These are phyloP conservation scores for Balanococcus diminutus DNA, from an alignment of 2,888 invertebrate species.

Conservation along the genomic window DNA sequence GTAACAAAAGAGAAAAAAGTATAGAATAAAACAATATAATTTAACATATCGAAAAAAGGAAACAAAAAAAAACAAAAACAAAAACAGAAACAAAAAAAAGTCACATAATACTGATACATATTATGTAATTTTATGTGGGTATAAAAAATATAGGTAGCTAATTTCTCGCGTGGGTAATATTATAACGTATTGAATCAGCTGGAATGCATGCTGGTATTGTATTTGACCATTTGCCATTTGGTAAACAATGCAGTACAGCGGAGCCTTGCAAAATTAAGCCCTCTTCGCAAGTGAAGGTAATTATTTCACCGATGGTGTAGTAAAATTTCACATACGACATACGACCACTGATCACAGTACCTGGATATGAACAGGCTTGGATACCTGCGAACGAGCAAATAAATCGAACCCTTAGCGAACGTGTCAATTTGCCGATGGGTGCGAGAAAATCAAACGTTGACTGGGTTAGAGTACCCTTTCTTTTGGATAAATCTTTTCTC, in stretches of 20 bases:
- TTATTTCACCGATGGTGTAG: conserved; percentile 83
- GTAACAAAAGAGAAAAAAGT: neutral
- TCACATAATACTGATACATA: conserved; percentile 19
- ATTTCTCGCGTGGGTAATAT: conserved; percentile 39
- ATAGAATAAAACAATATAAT: neutral
- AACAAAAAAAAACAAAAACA: neutral
- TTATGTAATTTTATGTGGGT: neutral
- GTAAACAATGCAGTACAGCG: conserved; percentile 77
- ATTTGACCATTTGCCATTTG: conserved; percentile 85
- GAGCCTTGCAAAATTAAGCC: conserved; percentile 77
- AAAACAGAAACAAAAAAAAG: conserved; percentile 21
- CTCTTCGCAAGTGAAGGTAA: conserved; percentile 82
- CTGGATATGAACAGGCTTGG: conserved; percentile 85
- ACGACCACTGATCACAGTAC: conserved; percentile 82
- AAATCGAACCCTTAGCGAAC: too few species aligned
- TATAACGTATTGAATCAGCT: conserved; percentile 37
- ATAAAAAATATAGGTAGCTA: conserved; percentile 21
- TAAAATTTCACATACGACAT: conserved; percentile 88
- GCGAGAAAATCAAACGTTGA: neutral
- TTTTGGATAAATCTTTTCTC: neutral
- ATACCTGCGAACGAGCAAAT: conserved; percentile 65
- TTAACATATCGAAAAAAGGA: conserved; percentile 12
- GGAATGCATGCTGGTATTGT: conserved; percentile 76
- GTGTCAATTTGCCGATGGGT: neutral
- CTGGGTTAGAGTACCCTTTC: neutral